phyloP scores from a whole-genome alignment of 1,140 invertebrate species.

The Drosophila pallidifrons region DNA sequence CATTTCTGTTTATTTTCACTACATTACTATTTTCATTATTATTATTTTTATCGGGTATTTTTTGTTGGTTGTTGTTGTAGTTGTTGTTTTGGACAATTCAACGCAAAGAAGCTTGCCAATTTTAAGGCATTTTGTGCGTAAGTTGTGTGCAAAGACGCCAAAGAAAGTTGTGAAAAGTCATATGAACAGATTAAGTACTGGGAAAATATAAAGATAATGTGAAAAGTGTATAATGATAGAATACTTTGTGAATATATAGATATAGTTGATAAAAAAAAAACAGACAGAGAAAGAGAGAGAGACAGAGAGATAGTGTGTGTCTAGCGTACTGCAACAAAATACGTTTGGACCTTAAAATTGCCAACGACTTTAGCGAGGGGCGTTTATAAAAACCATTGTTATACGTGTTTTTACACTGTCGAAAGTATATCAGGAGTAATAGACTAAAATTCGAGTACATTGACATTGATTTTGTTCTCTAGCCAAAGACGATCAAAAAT shows the following conservation, averaged over 20 bases:
- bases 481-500: conserved; percentile 70
- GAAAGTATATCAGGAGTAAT: conserved; percentile 85
- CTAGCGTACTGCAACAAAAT: conserved; percentile 52
- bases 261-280: neutral
- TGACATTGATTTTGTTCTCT: conserved; percentile 69
- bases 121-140: conserved; percentile 68
- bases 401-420: conserved; percentile 74
- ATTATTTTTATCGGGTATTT: conserved; percentile 2
- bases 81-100: conserved; percentile 63
- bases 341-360: conserved; percentile 78
- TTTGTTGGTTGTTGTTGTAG: conserved; percentile 10
- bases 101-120: conserved; percentile 75
- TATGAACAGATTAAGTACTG: conserved; percentile 13
- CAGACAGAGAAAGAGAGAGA: neutral
- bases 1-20: conserved; percentile 20
- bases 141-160: conserved; percentile 40
- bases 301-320: neutral
- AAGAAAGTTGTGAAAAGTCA: neutral
- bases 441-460: conserved; percentile 85
- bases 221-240: neutral
- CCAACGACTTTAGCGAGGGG: conserved; percentile 72
- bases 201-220: neutral
- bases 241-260: too few species aligned
- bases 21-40: conserved; percentile 10
- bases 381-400: conserved; percentile 58